Evolutionary conservation across 2,797 vertebrate genomes (phyloP), one percentile per base, ranked within the genome.

Genomic region (Distichodus sexfasciatus): DNA sequence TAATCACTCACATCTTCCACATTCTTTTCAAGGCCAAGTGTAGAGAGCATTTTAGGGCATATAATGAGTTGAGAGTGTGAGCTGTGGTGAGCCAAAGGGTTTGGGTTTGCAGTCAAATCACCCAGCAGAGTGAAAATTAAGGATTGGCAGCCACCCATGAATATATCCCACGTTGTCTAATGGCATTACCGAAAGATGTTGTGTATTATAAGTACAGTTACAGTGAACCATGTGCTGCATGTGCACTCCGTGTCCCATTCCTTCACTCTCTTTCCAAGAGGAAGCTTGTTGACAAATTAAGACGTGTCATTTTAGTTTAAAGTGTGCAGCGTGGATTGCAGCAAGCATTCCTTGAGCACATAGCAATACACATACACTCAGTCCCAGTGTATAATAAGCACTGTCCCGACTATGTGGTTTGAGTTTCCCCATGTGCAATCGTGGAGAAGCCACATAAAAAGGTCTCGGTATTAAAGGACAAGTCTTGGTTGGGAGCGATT

Each of bases 391-490:
- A 87, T 91, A 92, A 90, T 91, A 90, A 92, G 88, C 87, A 88
- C 86, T 87, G 80, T 89, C 87, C 88, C 84, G 85, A 81, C 80
- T 58, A 72, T 89, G 91, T 79, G 90, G 91, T 92, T 82, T 83
- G 79, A 82, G 80, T 87, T 90, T 84, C 87, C 89, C 87, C 84
- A 87, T 86, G 89, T 86, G 85, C 88, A 89, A 89, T 90, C 85
- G 86, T 88, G 84, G 86, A 89, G 84, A 88, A 87, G 85, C 91
- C 91, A 93, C 91, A 90, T 91, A 74, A 93, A 91, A 87, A 78
- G 61, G 51, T 73, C 71, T 84, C 86, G 88, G 91, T 91, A 93
- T 92, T 92, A 92, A 90, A 93, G 91, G 91, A 93, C 90, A 92
- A 91, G 91, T 82, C 88, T 91, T 87, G 89, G 87, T 89, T 88